phyloP scores from a whole-genome alignment of 2,888 invertebrate species.

The Stenchaetothrips biformis region DNA sequence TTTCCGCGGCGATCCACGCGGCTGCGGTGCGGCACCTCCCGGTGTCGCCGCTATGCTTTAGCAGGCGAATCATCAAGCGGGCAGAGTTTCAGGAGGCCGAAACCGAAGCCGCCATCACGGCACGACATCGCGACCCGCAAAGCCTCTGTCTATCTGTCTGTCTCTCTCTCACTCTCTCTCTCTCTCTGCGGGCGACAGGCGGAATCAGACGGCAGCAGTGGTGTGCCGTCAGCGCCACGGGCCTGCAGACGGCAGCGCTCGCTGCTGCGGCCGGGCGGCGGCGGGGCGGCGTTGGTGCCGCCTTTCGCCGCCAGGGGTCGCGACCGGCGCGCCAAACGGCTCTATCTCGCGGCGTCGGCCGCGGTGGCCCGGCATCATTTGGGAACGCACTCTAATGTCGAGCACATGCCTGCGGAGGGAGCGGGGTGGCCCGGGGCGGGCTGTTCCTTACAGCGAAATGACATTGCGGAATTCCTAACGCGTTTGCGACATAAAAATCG shows the following conservation, averaged over 20 bases:
- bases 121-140: no score
- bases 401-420: neutral
- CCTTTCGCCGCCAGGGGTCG: neutral
- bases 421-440: neutral
- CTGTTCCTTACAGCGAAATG: neutral
- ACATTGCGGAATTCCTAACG: slow-evolving; percentile 21
- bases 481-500: slow-evolving; percentile 23
- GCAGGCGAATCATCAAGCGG: no score
- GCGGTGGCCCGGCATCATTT: no score
- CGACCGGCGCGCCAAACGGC: neutral
- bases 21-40: no score
- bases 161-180: neutral
- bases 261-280: neutral
- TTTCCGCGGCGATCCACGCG: no score
- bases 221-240: neutral
- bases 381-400: no score
- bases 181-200: neutral
- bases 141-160: no score
- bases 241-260: no score
- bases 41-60: no score
- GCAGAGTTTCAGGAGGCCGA: no score
- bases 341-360: no score
- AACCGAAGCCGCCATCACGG: no score
- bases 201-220: neutral
- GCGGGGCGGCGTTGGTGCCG: neutral